Evolutionary conservation across 2,888 invertebrate species (phyloP), one percentile per base, ranked within the genome.

Genomic region (Melanostoma scalare): DNA sequence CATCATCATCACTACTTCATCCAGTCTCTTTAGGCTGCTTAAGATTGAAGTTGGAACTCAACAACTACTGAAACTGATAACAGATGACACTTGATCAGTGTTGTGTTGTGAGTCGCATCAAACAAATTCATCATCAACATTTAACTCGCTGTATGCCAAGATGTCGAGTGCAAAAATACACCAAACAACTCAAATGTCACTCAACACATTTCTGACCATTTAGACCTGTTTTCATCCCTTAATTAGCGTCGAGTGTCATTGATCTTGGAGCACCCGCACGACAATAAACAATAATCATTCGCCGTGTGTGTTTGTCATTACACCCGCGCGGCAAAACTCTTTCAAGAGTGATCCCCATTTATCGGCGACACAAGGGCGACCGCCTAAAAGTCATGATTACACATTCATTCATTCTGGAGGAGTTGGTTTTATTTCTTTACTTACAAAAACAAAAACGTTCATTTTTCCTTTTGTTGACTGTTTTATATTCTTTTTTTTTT

Each of bases 381-480:
- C 67, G 74, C 75, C 78, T 79, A 61, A 81, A 76, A 75, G 56
- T 48, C 68, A 78, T 84, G 84, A 84, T 79, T 84, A 84, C 84
- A 79, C 84, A 75, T 79, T 84, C 79, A 84, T 84, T 84, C 84
- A 84, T 75, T 84, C 67, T 79, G 65, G 71, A 75, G 46, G 84
- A 79, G 67, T 67, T 68, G 68, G 20, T 46, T 48, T 48, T 65
- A 42, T 56, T 44, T 58, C 10, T 56, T 36, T 56, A 55, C 56
- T 67, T 82, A 72, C 65, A 40, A 63, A 76, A 44, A 55, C 48
- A 63, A 82, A 58, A 52, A 77, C 58, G 78, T 77, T 82, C 68
- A 52, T 30, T 65, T 81, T 80, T 69, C 40, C 44, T 69, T 55
- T 73, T 52, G 52, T 67, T 67, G 52, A 67, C 48, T 63, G 20